Base-by-base conservation (phyloP, 2,797 vertebrate genomes). In the Syndactyla subalaris region DNA sequence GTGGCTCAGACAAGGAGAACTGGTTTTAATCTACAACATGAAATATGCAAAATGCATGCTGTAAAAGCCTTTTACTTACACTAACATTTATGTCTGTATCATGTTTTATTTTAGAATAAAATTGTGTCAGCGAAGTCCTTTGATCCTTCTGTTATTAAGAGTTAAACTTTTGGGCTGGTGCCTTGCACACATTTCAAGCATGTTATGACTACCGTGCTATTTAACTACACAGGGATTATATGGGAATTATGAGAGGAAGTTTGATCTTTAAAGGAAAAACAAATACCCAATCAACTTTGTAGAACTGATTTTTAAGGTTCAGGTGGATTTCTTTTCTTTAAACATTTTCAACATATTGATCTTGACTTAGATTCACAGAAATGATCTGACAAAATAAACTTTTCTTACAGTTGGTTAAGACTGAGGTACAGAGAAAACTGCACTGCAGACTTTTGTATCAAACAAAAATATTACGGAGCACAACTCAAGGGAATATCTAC, bases 201-300 rank as follows among this genome's bases (percentile, higher is more conserved):
- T 82, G 58, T 95, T 95, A 92, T 72, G 76, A 77, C 72, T 88
- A 77, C 85, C 1, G 5, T 71, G 75, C 54, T 85, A 34, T 92
- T 96, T 83, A 89, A 92, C 87, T 74, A 89, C 85, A 45, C 43
- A 77, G 57, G 84, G 95, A 96, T 97, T 97, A 96, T 41, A 85
- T 23, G 30, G 72, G 85, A 95, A 94, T 94, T 95, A 92, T 71
- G 62, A 78, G 66, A 96, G 92, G 92, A 97, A 97, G 95, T 78
- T 91, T 95, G 92, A 96, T 95, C 87, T 92, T 92, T 89, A 91
- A 91, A 93, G 80, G 57, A 88, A 89, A 92, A 89, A 49, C 57
- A 93, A 84, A 93, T 85, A 74, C 49, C 90, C 49, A 55, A 91
- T 65, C 74, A 77, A 68, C 74, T 91, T 63, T 85, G 57, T 39